phyloP scores from a whole-genome alignment of 2,113 vertebrate species.

The Taurulus bubalis region DNA sequence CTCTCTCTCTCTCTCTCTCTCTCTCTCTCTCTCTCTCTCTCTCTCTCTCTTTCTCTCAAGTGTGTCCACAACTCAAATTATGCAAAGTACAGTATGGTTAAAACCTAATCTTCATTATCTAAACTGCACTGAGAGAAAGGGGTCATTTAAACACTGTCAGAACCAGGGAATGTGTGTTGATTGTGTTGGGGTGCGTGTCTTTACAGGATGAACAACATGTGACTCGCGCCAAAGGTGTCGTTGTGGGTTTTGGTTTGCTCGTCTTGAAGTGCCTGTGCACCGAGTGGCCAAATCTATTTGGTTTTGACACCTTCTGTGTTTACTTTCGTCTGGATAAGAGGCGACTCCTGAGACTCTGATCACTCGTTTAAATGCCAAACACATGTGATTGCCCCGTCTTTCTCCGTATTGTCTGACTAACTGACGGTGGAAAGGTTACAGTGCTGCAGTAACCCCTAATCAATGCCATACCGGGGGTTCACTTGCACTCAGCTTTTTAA shows the following conservation, averaged over 20 bases:
- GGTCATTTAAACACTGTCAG: slow-evolving; percentile 27
- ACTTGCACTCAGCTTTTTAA: slow-evolving; percentile 4
- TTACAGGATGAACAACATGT: slow-evolving; percentile 11
- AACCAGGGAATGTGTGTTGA: slow-evolving; percentile 34
- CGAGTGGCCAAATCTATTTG: slow-evolving; percentile 62
- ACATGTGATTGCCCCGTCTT: slow-evolving; percentile 63
- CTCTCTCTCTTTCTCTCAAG: slow-evolving; percentile 22
- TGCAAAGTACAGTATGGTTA: slow-evolving; percentile 60
- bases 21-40: neutral
- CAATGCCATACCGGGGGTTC: slow-evolving; percentile 57
- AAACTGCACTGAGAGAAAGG: slow-evolving; percentile 24
- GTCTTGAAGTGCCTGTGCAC: slow-evolving; percentile 25
- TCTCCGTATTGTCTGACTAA: slow-evolving; percentile 45
- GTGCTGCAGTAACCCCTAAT: slow-evolving; percentile 62
- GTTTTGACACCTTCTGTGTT: slow-evolving; percentile 73
- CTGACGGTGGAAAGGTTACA: slow-evolving; percentile 65
- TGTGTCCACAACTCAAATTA: slow-evolving; percentile 60
- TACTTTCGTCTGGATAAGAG: slow-evolving; percentile 68
- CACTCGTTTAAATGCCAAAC: slow-evolving; percentile 66
- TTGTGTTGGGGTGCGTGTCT: slow-evolving; percentile 14
- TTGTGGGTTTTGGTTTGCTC: slow-evolving; percentile 7
- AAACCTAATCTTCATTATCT: slow-evolving; percentile 69
- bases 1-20: slow-evolving; percentile 36
- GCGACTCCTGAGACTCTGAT: slow-evolving; percentile 59
- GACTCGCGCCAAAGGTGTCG: slow-evolving; percentile 15